Conservation (phyloP, 1,140 invertebrate genomes). For the Cheumatopsyche charites region DNA sequence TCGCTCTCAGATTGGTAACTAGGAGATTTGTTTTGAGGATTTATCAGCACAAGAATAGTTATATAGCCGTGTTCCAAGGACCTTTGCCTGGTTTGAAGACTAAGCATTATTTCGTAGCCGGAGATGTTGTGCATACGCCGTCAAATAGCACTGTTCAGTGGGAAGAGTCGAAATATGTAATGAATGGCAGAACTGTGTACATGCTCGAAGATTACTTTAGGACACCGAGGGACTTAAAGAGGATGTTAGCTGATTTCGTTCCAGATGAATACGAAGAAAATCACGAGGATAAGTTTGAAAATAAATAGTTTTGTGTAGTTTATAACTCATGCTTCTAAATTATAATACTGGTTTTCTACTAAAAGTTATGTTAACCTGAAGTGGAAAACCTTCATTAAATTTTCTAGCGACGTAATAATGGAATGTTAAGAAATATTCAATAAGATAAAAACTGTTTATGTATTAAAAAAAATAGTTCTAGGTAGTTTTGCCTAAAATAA, state of each 20-base stretch:
- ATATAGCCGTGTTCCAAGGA: conserved; percentile 24
- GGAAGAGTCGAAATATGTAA: neutral
- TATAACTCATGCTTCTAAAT: no score
- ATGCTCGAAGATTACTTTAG: conserved; percentile 22
- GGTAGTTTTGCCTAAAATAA: no score
- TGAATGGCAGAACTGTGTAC: neutral
- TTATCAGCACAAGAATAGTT: conserved; percentile 25
- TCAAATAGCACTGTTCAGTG: neutral
- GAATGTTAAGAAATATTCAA: no score
- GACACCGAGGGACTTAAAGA: neutral
- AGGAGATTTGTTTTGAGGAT: conserved; percentile 32
- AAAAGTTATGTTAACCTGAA: no score
- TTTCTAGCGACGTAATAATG: no score
- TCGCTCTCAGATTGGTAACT: neutral
- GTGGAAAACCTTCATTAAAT: no score
- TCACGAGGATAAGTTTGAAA: neutral
- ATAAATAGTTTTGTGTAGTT: no score
- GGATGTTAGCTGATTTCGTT: neutral
- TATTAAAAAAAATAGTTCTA: no score
- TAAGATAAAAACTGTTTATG: no score
- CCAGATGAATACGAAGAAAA: neutral
- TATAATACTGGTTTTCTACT: no score
- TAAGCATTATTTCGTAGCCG: conserved; percentile 19
- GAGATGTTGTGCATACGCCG: neutral
- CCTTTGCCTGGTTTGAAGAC: conserved; percentile 11